A percentile compares a stretch with the other conserved stretches of the same genome.
These are phyloP conservation scores for Amphipoea lucens DNA, from an alignment of 2,888 invertebrate genomes.

Conservation along the genomic window DNA sequence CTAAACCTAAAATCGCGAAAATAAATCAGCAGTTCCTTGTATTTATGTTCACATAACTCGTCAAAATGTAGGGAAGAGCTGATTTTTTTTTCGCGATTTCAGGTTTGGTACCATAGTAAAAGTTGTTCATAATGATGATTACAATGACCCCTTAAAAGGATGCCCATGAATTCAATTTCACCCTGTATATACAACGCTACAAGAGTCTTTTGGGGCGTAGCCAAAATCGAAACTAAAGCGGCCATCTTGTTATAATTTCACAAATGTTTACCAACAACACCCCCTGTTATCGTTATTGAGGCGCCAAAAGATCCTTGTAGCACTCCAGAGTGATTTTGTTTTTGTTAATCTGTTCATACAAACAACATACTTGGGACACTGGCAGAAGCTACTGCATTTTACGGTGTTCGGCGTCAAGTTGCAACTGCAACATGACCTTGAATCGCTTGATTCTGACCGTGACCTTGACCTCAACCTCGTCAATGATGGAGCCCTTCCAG, in stretches of 20 bases:
- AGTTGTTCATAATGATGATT: no score
- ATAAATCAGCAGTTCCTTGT: no score
- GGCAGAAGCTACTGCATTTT: slow-evolving; percentile 1
- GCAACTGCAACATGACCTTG: slow-evolving; percentile 78
- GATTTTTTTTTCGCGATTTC: no score
- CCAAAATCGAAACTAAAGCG: neutral
- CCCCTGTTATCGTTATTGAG: neutral
- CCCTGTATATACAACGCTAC: neutral
- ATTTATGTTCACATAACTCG: no score
- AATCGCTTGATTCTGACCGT: slow-evolving; percentile 71
- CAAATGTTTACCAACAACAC: neutral
- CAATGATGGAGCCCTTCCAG: slow-evolving; percentile 22
- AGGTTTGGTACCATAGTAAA: no score
- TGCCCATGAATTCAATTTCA: no score
- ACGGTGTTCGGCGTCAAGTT: slow-evolving; percentile 65
- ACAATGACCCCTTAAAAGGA: no score
- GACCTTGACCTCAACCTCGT: slow-evolving; percentile 75
- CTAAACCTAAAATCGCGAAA: no score
- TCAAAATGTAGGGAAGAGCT: no score
- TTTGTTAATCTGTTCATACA: neutral
- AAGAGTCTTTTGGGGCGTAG: neutral
- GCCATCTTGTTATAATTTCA: neutral
- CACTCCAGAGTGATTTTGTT: neutral
- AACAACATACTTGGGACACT: slow-evolving; percentile 53
- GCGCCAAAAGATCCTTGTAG: neutral